These are phyloP conservation scores for Melanophora roralis DNA, from an alignment of 2,888 invertebrate species.

Conservation along the genomic window DNA sequence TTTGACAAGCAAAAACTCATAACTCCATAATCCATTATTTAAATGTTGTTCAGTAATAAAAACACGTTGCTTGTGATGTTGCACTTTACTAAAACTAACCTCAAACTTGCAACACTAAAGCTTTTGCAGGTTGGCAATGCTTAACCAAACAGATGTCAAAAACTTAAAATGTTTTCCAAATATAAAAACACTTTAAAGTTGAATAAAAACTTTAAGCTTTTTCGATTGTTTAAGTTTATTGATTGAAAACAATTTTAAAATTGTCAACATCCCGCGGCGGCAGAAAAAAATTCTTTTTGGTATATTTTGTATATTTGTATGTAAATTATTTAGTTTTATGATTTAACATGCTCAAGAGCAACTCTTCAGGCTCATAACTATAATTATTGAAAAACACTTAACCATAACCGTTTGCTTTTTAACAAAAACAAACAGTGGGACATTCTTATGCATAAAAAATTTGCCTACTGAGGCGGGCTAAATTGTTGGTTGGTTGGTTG, in stretches of 20 bases:
- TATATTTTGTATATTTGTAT: conserved; percentile 37
- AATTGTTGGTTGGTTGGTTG: too few relatives aligned
- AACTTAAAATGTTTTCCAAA: too few relatives aligned
- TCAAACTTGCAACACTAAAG: too few relatives aligned
- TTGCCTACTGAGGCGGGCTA: conserved; percentile 19
- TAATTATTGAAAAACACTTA: conserved; percentile 58
- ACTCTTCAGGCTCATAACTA: conserved; percentile 39
- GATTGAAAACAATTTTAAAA: background rate
- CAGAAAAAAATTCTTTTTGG: conserved; percentile 15
- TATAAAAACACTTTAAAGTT: too few relatives aligned
- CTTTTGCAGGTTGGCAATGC: too few relatives aligned
- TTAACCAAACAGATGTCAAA: too few relatives aligned
- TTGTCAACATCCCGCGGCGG: conserved; percentile 1
- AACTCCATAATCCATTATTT: too few relatives aligned
- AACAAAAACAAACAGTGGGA: conserved; percentile 51
- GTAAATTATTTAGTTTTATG: background rate
- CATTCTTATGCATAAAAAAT: conserved; percentile 32
- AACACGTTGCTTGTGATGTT: too few relatives aligned
- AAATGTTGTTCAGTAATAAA: too few relatives aligned
- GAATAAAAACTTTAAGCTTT: too few relatives aligned
- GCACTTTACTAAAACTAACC: too few relatives aligned
- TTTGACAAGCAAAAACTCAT: too few relatives aligned
- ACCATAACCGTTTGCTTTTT: conserved; percentile 34
- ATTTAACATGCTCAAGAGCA: background rate
- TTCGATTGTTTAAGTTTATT: background rate